Evolutionary conservation across 53 echinoderm and acorn worm genomes (phyloP), one percentile per base, ranked within the genome.

Genomic region (Paracentrotus lividus): DNA sequence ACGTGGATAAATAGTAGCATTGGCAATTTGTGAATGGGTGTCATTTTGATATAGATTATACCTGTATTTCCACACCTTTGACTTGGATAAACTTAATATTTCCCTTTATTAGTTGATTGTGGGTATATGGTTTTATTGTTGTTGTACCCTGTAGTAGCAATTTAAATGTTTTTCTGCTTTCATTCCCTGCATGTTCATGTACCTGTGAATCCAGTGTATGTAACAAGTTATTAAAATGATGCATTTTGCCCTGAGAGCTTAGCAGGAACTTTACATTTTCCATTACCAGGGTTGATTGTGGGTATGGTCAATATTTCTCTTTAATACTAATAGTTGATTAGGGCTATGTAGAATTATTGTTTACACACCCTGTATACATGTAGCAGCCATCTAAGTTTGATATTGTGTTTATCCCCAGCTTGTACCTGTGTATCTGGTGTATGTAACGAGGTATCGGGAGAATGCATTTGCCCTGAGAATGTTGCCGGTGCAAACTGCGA

Each of bases 181-280:
- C 21, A 20, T 47, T 14, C 81, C 12, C 0, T 97, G 99, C 84
- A 7, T 99, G n/a, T n/a, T n/a, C n/a, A n/a, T n/a, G 99, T 90
- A 81, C 64, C 8, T 99, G 99, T 85, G 84, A 66, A 24, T 96
- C 97, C 36, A 95, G 97, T 2, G 95, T 99, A 8, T 99, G 99
- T 36, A 96, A 96, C 51, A 96, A 99, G 88, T 94, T 93, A 1
- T 94, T 96, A 6, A 97, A 97, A 9, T 97, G 96, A 67, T 99
- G 99, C 55, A 95, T 99, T n/a, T 85, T 99, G 99, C 68, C 99
- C 99, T 1, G 94, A 96, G 27, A 99, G 97, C 58, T 97, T 99
- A 5, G 93, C 95, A n/a, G 99, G 99, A n/a, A n/a, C n/a, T n/a
- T n/a, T n/a, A n/a, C n/a, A n/a, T n/a, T n/a, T n/a, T n/a, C n/a